Base-by-base conservation (phyloP, 2,797 vertebrate genomes). In the Pelochelys cantorii region DNA sequence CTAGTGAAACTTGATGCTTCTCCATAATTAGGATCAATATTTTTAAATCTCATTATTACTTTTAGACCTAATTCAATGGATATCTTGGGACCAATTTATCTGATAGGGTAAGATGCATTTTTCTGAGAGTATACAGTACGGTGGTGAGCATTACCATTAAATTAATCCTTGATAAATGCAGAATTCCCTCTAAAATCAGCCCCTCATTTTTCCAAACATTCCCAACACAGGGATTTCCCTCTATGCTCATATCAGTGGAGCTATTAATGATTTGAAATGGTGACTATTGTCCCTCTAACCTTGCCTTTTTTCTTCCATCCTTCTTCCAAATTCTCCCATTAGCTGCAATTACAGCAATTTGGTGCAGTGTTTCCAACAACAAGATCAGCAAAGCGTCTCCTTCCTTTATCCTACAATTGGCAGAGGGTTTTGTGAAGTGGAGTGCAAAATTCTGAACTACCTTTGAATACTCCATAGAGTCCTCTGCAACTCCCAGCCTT, bases 401-500 rank as follows among this genome's bases (percentile, higher is more conserved):
- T 74, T 42, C 34, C 20, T 74, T 37, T 25, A 11, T 25, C 18
- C 34, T 74, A 74, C 3, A 42, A 11, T 5, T 42, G 68, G 22
- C 68, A 74, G 20, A 37, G 34, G 37, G 42, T n/a, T 37, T 11
- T 37, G 37, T 74, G 15, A 42, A 42, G 42, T 42, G 42, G 68
- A 42, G 34, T 37, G 71, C 6, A 75, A 75, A 75, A 75, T 42
- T 48, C 71, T 42, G 37, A 75, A 75, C 11, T 42, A 75, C 48
- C 23, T 48, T 42, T 37, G 71, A 3, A 48, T 8, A 75, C 12
- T 48, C 20, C 12, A 11, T 8, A 48, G 11, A 48, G 87, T 81
- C 88, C 84, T 96, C 93, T 84, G 88, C 93, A 96, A 90, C 85
- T 93, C 37, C 79, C 83, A 87, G 81, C 74, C 81, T 88, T 87